A percentile compares a stretch with the other conserved stretches of the same genome.
Conservation (phyloP, 1,140 invertebrate species). For the Maconellicoccus hirsutus region DNA sequence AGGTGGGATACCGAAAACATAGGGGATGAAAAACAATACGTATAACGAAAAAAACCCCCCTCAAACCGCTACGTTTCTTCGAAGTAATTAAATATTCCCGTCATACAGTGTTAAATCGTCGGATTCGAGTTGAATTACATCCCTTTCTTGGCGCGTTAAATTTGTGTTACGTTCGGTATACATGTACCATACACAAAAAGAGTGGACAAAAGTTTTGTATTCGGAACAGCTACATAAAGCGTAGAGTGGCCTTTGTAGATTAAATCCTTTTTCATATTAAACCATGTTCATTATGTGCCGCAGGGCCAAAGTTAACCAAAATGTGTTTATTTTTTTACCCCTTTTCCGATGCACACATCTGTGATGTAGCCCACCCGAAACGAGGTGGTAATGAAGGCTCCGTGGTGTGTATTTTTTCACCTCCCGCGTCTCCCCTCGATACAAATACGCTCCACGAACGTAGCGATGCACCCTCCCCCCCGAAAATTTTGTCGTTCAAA, state of each 20-base stretch:
- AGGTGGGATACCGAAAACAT: too few relatives aligned
- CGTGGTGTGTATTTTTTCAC: too few relatives aligned
- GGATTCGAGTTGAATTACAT: slow-evolving; percentile 21
- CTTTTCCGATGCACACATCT: not conserved
- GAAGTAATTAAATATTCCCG: slow-evolving; percentile 20
- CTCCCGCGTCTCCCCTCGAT: too few relatives aligned
- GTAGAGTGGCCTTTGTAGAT: slow-evolving; percentile 13
- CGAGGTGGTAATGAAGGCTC: too few relatives aligned
- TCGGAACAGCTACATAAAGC: slow-evolving; percentile 15
- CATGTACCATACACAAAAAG: not conserved
- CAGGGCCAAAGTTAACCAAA: slow-evolving; percentile 16
- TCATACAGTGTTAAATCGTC: slow-evolving; percentile 18
- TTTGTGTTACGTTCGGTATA: not conserved
- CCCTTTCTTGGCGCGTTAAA: slow-evolving; percentile 13
- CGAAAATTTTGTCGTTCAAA: too few relatives aligned
- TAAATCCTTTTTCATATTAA: slow-evolving; percentile 18
- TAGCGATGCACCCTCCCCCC: too few relatives aligned
- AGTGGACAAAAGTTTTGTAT: slow-evolving; percentile 18
- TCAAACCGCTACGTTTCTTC: too few relatives aligned
- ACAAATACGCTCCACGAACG: too few relatives aligned
- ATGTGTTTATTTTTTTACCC: slow-evolving; percentile 15
- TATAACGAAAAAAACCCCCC: too few relatives aligned
- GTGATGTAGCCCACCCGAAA: too few relatives aligned
- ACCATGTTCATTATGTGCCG: slow-evolving; percentile 16
- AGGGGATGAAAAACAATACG: too few relatives aligned